Percentiles rank a stretch among this genome's conserved stretches.
Conservation (phyloP, 2,888 invertebrate genomes). For the Spisula subtruncata region DNA sequence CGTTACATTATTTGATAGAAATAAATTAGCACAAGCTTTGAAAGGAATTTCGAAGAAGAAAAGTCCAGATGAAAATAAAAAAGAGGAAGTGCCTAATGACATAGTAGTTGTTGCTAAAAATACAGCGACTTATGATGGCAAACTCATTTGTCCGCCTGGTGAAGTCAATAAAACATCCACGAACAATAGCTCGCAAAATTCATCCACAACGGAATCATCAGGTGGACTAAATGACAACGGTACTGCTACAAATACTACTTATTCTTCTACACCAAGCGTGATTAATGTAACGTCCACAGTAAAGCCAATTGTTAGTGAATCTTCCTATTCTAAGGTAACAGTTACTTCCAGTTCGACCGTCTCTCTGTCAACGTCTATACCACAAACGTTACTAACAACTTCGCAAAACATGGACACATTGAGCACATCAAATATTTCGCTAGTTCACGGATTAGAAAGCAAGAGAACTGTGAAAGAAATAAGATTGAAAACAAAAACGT, state of each 20-base stretch:
- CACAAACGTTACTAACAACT: neutral
- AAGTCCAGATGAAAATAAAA: conserved; percentile 30
- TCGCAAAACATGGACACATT: neutral
- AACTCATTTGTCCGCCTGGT: conserved; percentile 53
- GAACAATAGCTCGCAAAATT: neutral
- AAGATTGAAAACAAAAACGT: neutral
- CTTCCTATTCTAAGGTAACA: neutral
- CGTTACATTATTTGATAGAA: conserved; percentile 53
- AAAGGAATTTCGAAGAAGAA: conserved; percentile 50
- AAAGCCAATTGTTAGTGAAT: neutral
- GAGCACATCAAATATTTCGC: neutral
- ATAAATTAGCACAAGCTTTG: conserved; percentile 53
- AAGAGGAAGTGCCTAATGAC: neutral
- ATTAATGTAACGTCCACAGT: neutral
- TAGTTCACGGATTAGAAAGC: neutral
- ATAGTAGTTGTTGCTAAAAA: neutral
- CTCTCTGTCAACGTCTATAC: neutral
- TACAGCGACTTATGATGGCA: neutral
- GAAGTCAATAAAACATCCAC: neutral
- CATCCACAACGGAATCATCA: neutral
- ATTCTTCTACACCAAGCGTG: neutral
- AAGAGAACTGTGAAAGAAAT: conserved; percentile 30
- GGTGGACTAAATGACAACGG: neutral
- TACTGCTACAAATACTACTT: neutral
- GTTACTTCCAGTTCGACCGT: neutral